Base-by-base conservation (phyloP, 2,888 invertebrate species). In the Cephus pulcher region DNA sequence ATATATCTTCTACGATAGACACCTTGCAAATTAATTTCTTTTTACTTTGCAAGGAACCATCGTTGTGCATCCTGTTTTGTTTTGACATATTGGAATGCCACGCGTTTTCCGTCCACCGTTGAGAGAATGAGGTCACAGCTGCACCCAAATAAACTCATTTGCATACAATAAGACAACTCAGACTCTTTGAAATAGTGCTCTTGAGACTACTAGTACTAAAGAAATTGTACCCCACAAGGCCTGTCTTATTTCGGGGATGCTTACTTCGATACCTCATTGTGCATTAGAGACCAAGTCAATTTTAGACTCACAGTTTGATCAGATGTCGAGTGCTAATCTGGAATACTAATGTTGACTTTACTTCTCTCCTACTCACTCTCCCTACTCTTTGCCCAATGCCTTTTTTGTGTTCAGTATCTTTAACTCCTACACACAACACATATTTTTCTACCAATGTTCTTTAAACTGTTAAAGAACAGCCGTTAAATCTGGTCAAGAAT, bases 101-200 rank as follows among this genome's bases (percentile, higher is more conserved):
- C 76, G 40, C 56, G 73, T 70, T 76, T 76, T 83, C 76, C 81
- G 73, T 77, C 35, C 40, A 33, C 40, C 30, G 71, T 79, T 33
- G 77, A 56, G 74, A 76, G 80, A 85, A 85, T 76, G 80, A 83
- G 84, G 84, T 84, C 83, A 80, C 83, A 81, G 82, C 84, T 86
- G 83, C 80, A 80, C 79, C 81, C 81, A 79, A 84, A 84, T 84
- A 83, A 82, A 80, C 79, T 81, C 76, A 84, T 86, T 87, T 84
- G 76, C 83, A 81, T 84, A 81, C 84, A 82, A 85, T 83, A 70
- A 80, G 79, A 77, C 71, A 71, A 76, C 71, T 74, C 74, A 77
- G 77, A 78, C 35, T n/a, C 71, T 71, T 71, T 71, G 71, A 76
- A 34, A 76, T 35, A 73, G 33, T 30, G 32, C 33, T 33, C 71